Base-by-base conservation (phyloP, 2,888 invertebrate genomes). In the Lepidonotus clava region DNA sequence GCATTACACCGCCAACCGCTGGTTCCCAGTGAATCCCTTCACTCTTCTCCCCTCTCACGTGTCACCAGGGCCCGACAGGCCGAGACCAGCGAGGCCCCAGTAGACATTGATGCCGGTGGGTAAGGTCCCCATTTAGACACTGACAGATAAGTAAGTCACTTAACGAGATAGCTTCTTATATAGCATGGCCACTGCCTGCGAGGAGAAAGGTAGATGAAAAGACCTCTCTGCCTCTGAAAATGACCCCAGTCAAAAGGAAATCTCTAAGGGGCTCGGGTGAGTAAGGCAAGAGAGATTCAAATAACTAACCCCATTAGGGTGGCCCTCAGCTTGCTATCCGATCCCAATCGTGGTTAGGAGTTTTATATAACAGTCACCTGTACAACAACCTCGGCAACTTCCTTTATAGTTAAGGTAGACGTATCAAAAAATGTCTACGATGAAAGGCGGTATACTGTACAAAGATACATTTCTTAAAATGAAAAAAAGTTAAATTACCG, bases 141-240 rank as follows among this genome's bases (percentile, higher is more conserved):
- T 80, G 80, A 80, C 80, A 80, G 80, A n/a, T 80, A 80, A 51
- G 46, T 80, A 80, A 80, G 80, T 51, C 80, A 46, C 32, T 80
- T 80, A 80, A 80, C 32, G 46, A 80, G 80, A 80, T 80, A 77
- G 46, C 77, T 40, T n/a, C 11, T 24, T 80, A 51, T 21, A 71
- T n/a, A n/a, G n/a, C n/a, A n/a, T n/a, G n/a, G n/a, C n/a, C 36
- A 38, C 11, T 36, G 71, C 36, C n/a, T 18, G 71, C 36, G 71
- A 24, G 61, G 28, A 61, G 4, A 6, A n/a, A n/a, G 36, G 36
- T 76, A 2, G 38, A 6, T 34, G 40, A 40, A 24, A 21, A 1
- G 76, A 2, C 1, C 1, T 38, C 18, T 51, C 51, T 51, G n/a
- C n/a, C n/a, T n/a, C n/a, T n/a, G n/a, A n/a, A n/a, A n/a, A n/a